Evolutionary conservation across 2,888 invertebrate genomes (phyloP).

Genomic region (Criorhina ranunculi): DNA sequence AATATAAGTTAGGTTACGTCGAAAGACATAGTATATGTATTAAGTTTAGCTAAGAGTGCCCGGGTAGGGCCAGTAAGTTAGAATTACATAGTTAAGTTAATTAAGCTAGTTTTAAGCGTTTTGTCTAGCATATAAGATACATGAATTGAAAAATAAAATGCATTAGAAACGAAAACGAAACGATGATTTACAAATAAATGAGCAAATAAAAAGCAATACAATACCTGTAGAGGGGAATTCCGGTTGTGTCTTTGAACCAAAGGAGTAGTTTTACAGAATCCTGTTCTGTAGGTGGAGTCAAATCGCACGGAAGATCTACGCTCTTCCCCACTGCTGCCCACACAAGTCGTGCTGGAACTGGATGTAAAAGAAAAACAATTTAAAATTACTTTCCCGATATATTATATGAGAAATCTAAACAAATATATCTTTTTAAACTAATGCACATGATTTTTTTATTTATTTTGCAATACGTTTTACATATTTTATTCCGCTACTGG

Average conservation of each 20-base stretch:
- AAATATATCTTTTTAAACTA: slow-evolving; percentile 3
- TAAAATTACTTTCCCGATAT: slow-evolving; percentile 21
- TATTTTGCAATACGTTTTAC: too few relatives aligned
- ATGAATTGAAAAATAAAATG: too few relatives aligned
- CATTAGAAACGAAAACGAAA: too few relatives aligned
- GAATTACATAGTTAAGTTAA: too few relatives aligned
- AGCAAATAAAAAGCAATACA: slow-evolving; percentile 28
- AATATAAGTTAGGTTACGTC: too few relatives aligned
- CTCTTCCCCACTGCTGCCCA: slow-evolving; percentile 92
- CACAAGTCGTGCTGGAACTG: slow-evolving; percentile 88
- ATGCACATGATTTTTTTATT: too few relatives aligned
- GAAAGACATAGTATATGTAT: too few relatives aligned
- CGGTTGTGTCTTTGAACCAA: slow-evolving; percentile 94
- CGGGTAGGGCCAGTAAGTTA: too few relatives aligned
- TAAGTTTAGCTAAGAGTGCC: too few relatives aligned
- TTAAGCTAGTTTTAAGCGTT: too few relatives aligned
- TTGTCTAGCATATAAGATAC: too few relatives aligned
- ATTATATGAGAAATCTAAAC: not conserved
- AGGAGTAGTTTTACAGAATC: slow-evolving; percentile 93
- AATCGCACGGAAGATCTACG: slow-evolving; percentile 93
- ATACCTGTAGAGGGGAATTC: slow-evolving; percentile 95
- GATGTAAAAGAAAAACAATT: slow-evolving; percentile 80
- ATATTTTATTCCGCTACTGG: too few relatives aligned
- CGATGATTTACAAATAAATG: not conserved
- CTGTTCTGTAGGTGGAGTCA: slow-evolving; percentile 89